Evolutionary conservation across 2,113 vertebrate species (phyloP).

Genomic region (Heterotis niloticus): DNA sequence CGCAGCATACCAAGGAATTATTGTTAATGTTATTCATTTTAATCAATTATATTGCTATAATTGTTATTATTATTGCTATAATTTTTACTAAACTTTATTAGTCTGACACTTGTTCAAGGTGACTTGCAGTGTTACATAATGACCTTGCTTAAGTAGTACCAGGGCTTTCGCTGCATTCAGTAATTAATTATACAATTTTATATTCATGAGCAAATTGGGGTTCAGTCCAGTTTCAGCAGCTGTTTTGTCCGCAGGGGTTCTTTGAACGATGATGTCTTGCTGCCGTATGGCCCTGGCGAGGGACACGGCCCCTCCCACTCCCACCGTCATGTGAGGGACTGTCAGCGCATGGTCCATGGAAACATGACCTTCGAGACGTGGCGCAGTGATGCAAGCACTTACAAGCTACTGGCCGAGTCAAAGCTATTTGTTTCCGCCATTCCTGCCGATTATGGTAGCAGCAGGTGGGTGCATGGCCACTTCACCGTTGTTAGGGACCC

Average conservation of each 20-base stretch:
- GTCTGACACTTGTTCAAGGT: too few relatives aligned
- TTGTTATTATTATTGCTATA: too few relatives aligned
- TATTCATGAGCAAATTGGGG: too few relatives aligned
- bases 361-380: conserved; percentile 72
- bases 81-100: too few relatives aligned
- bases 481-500: conserved; percentile 75
- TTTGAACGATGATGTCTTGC: conserved; percentile 61
- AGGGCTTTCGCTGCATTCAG: too few relatives aligned
- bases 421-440: conserved; percentile 68
- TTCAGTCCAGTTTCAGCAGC: background rate
- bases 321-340: conserved; percentile 70
- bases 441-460: rapidly evolving
- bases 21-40: too few relatives aligned
- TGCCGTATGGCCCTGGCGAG: conserved; percentile 60
- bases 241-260: conserved; percentile 53
- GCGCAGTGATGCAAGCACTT: conserved; percentile 38
- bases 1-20: too few relatives aligned
- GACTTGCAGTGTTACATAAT: too few relatives aligned
- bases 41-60: too few relatives aligned
- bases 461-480: conserved; percentile 68
- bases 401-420: conserved; percentile 52
- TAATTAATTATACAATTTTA: too few relatives aligned
- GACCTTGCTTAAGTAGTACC: too few relatives aligned
- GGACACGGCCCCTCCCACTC: conserved; percentile 63
- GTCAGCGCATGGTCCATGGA: conserved; percentile 62